Evolutionary conservation across 2,888 invertebrate genomes (phyloP).

Genomic region (Sialis fuliginosa): DNA sequence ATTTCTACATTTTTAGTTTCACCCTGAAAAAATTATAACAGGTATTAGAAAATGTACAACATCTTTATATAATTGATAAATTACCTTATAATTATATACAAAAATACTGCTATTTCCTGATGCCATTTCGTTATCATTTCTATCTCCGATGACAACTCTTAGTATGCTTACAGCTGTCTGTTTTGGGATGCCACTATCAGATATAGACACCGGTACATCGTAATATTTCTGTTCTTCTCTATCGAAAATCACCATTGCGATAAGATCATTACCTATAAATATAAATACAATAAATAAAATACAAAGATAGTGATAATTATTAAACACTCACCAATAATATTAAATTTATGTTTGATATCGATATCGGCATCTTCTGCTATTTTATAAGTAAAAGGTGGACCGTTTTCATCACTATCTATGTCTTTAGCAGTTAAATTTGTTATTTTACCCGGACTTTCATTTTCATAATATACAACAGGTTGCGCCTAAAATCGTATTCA

Average conservation of each 20-base stretch:
- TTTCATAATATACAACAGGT: constrained; percentile 73
- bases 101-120: constrained; percentile 80
- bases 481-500: constrained; percentile 30
- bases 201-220: constrained; percentile 73
- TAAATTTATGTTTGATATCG: constrained; percentile 54
- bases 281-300: too few species aligned
- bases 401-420: constrained; percentile 65
- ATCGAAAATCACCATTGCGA: constrained; percentile 62
- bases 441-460: constrained; percentile 50
- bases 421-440: constrained; percentile 54
- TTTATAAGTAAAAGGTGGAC: constrained; percentile 65
- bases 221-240: constrained; percentile 78
- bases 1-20: constrained; percentile 65
- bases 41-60: not conserved
- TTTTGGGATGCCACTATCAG: constrained; percentile 60
- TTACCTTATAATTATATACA: constrained; percentile 83
- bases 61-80: not conserved
- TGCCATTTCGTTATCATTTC: constrained; percentile 81
- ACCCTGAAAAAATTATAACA: constrained; percentile 29
- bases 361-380: constrained; percentile 45
- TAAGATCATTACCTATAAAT: constrained; percentile 38
- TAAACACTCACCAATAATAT: constrained; percentile 36
- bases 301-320: not conserved
- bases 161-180: constrained; percentile 68
- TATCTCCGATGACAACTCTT: constrained; percentile 82